Conservation (phyloP, 2,113 vertebrate species). For the Festucalex cinctus region DNA sequence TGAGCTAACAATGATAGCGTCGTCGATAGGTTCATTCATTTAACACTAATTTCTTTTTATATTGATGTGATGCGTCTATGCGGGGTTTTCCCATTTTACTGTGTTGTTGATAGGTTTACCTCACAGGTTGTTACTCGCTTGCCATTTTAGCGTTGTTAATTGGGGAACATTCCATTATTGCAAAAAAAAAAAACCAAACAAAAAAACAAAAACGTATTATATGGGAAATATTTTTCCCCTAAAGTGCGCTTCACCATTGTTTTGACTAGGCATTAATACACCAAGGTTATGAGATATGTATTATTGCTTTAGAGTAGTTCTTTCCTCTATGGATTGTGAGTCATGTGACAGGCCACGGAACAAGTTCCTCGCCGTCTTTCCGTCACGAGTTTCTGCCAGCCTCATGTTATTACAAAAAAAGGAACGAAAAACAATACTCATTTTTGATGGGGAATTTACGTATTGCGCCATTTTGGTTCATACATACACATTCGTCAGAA, state of each 20-base stretch:
- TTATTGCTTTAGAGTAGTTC: background rate
- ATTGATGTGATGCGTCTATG: background rate
- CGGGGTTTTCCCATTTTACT: background rate
- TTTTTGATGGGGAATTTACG: background rate
- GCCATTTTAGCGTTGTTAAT: background rate
- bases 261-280: background rate
- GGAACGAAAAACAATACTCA: background rate
- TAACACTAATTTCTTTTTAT: background rate
- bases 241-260: background rate
- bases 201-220: background rate
- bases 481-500: too few species aligned
- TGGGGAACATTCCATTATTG: too few species aligned
- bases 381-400: conserved; percentile 45
- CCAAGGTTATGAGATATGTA: background rate
- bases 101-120: background rate
- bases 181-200: too few species aligned
- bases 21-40: conserved; percentile 6
- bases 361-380: conserved; percentile 7
- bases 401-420: background rate
- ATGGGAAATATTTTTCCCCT: background rate
- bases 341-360: conserved; percentile 54
- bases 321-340: background rate
- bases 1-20: conserved; percentile 20
- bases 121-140: background rate
- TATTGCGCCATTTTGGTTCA: too few species aligned